These are phyloP conservation scores for Protobothrops flavoviridis DNA, from an alignment of 2,113 vertebrate genomes.

Conservation along the genomic window DNA sequence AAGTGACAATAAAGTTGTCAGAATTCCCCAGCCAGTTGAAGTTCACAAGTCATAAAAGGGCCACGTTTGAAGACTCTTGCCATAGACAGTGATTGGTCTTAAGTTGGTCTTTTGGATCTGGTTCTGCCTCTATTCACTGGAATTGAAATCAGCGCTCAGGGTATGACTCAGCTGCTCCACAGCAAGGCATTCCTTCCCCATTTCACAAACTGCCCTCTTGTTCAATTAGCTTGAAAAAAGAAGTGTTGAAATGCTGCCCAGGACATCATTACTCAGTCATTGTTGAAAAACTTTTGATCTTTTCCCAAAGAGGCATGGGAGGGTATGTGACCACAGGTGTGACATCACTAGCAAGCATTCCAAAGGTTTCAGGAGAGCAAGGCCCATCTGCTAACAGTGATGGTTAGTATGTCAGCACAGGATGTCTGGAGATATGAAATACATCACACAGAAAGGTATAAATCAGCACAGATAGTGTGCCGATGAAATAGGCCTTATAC, in stretches of 20 bases:
- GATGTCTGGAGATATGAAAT: neutral
- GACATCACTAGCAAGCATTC: neutral
- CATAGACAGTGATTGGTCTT: neutral
- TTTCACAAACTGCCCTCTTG: neutral
- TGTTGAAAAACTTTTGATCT: neutral
- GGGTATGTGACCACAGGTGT: neutral
- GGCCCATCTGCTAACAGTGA: rapidly evolving
- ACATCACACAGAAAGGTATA: neutral
- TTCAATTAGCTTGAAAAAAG: neutral
- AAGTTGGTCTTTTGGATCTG: neutral
- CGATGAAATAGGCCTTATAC: neutral
- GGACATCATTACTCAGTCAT: neutral
- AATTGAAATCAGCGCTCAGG: neutral
- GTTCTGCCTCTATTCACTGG: neutral
- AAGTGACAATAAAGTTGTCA: no score
- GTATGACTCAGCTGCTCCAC: slow-evolving; percentile 7
- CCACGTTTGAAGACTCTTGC: no score
- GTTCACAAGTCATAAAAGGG: no score
- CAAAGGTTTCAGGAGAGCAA: neutral
- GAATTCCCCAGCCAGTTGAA: no score
- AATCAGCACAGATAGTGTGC: rapidly evolving
- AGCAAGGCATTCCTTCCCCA: neutral
- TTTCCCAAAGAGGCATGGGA: neutral
- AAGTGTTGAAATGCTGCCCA: neutral
- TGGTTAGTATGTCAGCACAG: neutral